Base-by-base conservation (phyloP, 2,888 invertebrate species). In the Pachydiplax longipennis region DNA sequence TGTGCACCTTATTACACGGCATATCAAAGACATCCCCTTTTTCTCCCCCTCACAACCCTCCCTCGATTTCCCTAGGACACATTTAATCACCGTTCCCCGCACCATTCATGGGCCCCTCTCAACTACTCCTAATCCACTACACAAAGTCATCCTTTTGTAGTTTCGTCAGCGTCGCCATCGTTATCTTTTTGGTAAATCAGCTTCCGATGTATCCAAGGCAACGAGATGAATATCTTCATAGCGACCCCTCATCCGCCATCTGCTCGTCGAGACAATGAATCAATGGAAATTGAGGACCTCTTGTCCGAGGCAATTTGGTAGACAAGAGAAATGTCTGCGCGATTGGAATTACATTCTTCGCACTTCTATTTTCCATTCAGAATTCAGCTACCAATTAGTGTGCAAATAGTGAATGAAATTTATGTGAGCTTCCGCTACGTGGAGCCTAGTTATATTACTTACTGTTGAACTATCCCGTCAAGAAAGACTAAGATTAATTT, bases 121-220 rank as follows among this genome's bases (percentile, higher is more conserved):
- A 37, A 4, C 37, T 37, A 37, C 37, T 2, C 10, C 25, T 53
- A 13, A 12, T 22, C 58, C 87, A 15, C 53, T 31, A 18, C 61
- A 83, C 58, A 83, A 25, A 53, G 53, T 87, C 58, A n/a, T 65
- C 58, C 87, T 61, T 65, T 61, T 87, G 87, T 65, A 61, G 12
- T 87, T 65, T 18, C 87, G 87, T 65, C 87, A 61, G 87, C 87
- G 61, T 87, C 65, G 61, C 65, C 61, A 87, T 37, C 40, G 37
- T 37, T 87, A 87, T 87, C 87, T 87, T 87, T 87, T 37, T 61
- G 40, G 31, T 61, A 48, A 87, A 87, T 87, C 87, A 37, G 87
- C 87, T 87, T 87, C 37, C 61, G 87, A 61, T 58, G 35, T 61
- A 61, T n/a, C 65, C 61, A 61, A 22, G 87, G 87, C 65, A 87